phyloP scores from a whole-genome alignment of 35 echinoderm and acorn worm genomes.

The Acanthaster planci region DNA sequence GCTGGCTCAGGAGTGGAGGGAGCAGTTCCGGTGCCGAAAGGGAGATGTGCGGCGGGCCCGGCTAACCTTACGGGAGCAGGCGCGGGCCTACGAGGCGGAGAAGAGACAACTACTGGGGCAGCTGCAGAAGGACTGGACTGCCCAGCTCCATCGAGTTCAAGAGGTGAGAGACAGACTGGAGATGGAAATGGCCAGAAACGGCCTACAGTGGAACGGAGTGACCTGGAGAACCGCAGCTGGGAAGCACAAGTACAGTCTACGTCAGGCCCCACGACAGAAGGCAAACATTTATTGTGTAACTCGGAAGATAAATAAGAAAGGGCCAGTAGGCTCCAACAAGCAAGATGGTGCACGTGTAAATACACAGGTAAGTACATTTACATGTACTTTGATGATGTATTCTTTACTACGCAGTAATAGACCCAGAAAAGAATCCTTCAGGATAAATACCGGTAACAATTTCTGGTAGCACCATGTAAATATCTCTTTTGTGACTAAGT shows the following conservation, averaged over 20 bases:
- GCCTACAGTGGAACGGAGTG: neutral
- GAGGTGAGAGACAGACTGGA: conserved; percentile 2
- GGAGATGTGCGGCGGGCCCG: neutral
- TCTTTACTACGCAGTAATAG: no score
- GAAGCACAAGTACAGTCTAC: conserved; percentile 23
- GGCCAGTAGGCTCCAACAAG: neutral
- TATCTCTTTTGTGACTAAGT: no score
- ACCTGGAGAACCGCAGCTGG: neutral
- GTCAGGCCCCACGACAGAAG: neutral
- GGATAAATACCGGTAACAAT: no score
- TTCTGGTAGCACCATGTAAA: no score
- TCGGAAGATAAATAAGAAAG: conserved; percentile 21
- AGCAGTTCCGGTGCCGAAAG: neutral
- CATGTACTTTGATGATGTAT: no score
- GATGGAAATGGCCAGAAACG: neutral
- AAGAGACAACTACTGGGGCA: neutral
- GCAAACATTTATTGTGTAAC: neutral
- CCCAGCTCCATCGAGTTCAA: neutral
- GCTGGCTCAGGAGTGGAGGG: neutral
- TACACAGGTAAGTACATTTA: no score
- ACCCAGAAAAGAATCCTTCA: no score
- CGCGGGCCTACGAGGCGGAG: neutral
- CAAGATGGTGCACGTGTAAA: no score
- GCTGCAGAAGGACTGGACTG: conserved; percentile 12
- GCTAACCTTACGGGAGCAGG: neutral